Percentiles rank a stretch among this genome's conserved stretches.
Evolutionary conservation across 2,113 vertebrate genomes (phyloP).

Genomic region (Rhinolophus ferrumequinum): DNA sequence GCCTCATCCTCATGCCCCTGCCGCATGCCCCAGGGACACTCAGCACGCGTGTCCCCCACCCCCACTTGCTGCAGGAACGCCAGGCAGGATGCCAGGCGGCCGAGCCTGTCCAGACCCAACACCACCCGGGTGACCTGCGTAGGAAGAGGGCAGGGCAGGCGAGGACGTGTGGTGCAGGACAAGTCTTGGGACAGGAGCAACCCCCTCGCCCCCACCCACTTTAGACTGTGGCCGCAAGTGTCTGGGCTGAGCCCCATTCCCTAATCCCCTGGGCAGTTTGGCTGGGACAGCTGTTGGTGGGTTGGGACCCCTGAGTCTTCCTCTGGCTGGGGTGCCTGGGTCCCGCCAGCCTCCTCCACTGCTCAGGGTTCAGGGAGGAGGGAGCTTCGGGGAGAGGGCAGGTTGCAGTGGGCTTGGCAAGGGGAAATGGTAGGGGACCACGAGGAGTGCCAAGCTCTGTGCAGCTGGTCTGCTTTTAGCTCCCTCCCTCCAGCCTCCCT

Average conservation of each 20-base stretch:
- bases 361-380: rapidly evolving
- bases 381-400: no score
- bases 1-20: rapidly evolving
- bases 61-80: rapidly evolving
- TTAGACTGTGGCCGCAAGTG: rapidly evolving
- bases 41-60: rapidly evolving
- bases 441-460: rapidly evolving
- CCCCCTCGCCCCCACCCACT: no score
- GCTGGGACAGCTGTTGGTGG: rapidly evolving
- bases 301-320: not conserved
- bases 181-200: no score
- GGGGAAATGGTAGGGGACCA: rapidly evolving
- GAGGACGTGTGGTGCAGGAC: rapidly evolving
- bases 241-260: not conserved
- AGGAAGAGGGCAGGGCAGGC: no score
- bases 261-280: not conserved
- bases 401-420: not conserved
- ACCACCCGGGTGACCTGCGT: rapidly evolving
- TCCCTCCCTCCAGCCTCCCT: rapidly evolving
- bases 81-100: rapidly evolving
- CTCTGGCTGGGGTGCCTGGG: no score
- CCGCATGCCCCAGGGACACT: not conserved
- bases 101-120: rapidly evolving
- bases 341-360: rapidly evolving
- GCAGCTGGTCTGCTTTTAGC: rapidly evolving